Percentiles rank a stretch among this genome's conserved stretches.
These are phyloP conservation scores for Danaus chrysippus DNA, from an alignment of 2,888 invertebrate genomes.

Conservation along the genomic window DNA sequence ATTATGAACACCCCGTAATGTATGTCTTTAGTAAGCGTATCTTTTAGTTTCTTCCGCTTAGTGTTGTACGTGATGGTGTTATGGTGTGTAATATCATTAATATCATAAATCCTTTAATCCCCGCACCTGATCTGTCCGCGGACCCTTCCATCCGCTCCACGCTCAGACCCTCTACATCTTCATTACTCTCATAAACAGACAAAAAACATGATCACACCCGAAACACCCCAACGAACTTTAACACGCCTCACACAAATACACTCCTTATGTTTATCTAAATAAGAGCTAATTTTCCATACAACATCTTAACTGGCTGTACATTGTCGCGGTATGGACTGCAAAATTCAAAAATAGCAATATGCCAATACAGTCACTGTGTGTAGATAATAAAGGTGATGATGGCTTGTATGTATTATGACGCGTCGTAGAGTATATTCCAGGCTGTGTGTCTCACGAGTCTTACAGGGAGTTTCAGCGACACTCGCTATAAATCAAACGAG, in stretches of 20 bases:
- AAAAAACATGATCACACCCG: conserved; percentile 31
- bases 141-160: too few relatives aligned
- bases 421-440: conserved; percentile 34
- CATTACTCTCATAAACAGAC: conserved; percentile 29
- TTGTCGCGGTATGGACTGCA: not conserved
- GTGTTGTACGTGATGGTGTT: too few relatives aligned
- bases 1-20: too few relatives aligned
- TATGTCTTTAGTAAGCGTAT: too few relatives aligned
- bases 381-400: conserved; percentile 4
- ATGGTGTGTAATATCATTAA: too few relatives aligned
- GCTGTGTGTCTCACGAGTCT: conserved; percentile 37
- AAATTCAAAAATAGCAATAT: conserved; percentile 5
- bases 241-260: conserved; percentile 7
- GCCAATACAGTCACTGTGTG: conserved; percentile 8
- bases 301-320: not conserved
- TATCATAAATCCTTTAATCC: too few relatives aligned
- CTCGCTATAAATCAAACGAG: conserved; percentile 21
- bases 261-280: not conserved
- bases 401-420: conserved; percentile 5
- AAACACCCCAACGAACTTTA: conserved; percentile 28
- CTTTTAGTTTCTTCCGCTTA: too few relatives aligned
- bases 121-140: too few relatives aligned
- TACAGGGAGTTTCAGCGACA: conserved; percentile 24
- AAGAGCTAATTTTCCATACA: conserved; percentile 15
- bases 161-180: conserved; percentile 20